Conservation (phyloP, 2,888 invertebrate genomes). For the Mamestra brassicae region DNA sequence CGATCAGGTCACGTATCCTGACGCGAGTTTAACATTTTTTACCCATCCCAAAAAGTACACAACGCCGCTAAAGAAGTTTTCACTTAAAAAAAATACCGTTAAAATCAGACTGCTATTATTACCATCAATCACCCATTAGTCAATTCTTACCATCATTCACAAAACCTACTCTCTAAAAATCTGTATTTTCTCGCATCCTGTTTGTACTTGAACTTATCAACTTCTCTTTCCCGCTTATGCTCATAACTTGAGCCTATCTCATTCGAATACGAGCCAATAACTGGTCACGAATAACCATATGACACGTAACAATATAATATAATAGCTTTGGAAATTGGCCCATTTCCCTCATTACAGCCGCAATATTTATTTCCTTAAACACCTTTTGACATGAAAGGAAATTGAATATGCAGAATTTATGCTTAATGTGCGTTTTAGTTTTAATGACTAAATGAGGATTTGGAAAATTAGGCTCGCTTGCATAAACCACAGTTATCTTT, state of each 20-base stretch:
- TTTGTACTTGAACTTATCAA: conserved; percentile 4
- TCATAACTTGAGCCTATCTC: background rate
- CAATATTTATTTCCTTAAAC: conserved; percentile 58
- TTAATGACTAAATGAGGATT: background rate
- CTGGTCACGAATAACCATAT: conserved; percentile 57
- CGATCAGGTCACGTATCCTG: too few relatives aligned
- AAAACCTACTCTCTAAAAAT: background rate
- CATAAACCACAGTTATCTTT: too few relatives aligned
- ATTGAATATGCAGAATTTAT: conserved; percentile 48
- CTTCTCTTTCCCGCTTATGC: background rate
- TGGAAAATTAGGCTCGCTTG: background rate
- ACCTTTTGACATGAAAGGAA: conserved; percentile 53
- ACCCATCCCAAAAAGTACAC: too few relatives aligned
- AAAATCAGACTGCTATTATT: too few relatives aligned
- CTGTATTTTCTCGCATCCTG: background rate
- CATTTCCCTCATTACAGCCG: conserved; percentile 47
- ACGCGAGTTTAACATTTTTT: too few relatives aligned
- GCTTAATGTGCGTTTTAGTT: conserved; percentile 14
- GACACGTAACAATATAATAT: conserved; percentile 52
- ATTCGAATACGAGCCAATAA: conserved; percentile 35
- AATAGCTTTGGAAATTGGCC: conserved; percentile 58
- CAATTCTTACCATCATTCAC: too few relatives aligned
- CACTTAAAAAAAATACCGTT: too few relatives aligned
- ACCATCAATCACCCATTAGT: too few relatives aligned
- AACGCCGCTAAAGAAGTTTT: too few relatives aligned